Conservation (phyloP, 1,140 invertebrate genomes). For the Lepidostoma basale region DNA sequence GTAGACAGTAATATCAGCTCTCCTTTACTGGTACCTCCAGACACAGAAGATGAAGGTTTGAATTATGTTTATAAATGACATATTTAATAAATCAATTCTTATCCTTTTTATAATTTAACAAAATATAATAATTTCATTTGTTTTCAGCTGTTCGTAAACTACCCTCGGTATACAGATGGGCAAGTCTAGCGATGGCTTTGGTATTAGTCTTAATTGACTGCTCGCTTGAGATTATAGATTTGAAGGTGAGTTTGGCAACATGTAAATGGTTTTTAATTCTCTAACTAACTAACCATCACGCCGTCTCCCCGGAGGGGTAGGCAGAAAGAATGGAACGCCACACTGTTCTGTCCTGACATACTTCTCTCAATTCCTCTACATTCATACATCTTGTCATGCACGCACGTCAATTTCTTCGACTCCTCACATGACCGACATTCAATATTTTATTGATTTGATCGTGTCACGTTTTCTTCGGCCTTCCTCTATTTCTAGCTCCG, state of each 20-base stretch:
- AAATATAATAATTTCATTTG: not conserved
- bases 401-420: no score
- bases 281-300: no score
- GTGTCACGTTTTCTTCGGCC: no score
- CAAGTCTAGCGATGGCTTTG: not conserved
- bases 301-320: no score
- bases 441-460: no score
- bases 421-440: no score
- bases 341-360: no score
- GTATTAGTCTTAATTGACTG: slow-evolving; percentile 11
- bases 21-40: slow-evolving; percentile 9
- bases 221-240: slow-evolving; percentile 10
- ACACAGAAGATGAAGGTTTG: slow-evolving; percentile 17
- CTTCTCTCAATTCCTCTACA: no score
- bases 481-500: no score
- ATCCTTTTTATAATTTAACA: not conserved
- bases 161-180: slow-evolving; percentile 1
- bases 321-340: no score
- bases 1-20: slow-evolving; percentile 11
- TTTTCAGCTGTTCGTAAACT: slow-evolving; percentile 8
- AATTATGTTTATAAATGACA: not conserved
- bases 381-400: no score
- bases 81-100: not conserved
- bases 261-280: no score
- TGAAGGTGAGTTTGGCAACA: slow-evolving; percentile 13